These are phyloP conservation scores for Emydoidea blandingii DNA, from an alignment of 2,797 vertebrate genomes.

Conservation along the genomic window DNA sequence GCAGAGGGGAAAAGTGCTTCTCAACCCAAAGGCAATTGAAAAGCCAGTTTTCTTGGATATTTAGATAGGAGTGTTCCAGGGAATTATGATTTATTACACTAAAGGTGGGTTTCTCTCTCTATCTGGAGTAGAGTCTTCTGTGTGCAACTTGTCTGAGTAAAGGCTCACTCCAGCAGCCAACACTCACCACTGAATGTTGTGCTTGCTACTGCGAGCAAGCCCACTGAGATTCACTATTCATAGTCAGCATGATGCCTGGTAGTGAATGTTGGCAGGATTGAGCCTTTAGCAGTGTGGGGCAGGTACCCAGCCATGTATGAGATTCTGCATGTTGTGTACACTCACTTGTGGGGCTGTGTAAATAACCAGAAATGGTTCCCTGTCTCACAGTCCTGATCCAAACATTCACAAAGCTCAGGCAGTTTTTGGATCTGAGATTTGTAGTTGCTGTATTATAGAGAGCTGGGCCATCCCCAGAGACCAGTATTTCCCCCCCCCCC, in stretches of 20 bases:
- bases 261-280: background rate
- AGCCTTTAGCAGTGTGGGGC: accelerated
- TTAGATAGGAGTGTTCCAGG: background rate
- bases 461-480: background rate
- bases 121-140: background rate
- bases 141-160: background rate
- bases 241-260: background rate
- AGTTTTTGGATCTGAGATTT: background rate
- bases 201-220: background rate
- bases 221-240: background rate
- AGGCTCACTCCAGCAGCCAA: background rate
- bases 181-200: background rate
- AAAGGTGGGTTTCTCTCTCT: background rate
- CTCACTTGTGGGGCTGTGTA: background rate
- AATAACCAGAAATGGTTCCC: background rate
- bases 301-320: background rate
- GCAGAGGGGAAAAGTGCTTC: accelerated
- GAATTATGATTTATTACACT: background rate
- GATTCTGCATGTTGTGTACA: background rate
- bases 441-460: background rate
- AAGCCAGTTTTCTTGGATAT: accelerated
- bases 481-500: background rate
- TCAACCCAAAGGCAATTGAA: background rate
- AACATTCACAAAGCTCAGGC: background rate
- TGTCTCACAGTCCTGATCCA: background rate